Evolutionary conservation across 2,797 vertebrate species (phyloP).

Genomic region (Xenentodon cancila): DNA sequence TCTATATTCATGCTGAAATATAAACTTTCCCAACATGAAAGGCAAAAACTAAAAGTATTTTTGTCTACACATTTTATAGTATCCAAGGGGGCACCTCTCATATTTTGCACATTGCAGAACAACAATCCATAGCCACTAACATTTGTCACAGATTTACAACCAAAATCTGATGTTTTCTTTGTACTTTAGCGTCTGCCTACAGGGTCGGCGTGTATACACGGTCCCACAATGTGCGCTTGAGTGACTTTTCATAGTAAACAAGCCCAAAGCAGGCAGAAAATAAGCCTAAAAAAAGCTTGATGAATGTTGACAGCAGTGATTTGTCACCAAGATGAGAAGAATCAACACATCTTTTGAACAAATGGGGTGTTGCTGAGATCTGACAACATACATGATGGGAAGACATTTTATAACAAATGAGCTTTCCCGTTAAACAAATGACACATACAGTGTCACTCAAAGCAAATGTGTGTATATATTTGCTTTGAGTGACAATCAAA

Average conservation of each 20-base stretch:
- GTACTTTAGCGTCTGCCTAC: conserved; percentile 33
- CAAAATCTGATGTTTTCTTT: conserved; percentile 36
- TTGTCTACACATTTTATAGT: conserved; percentile 1
- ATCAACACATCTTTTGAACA: conserved; percentile 29
- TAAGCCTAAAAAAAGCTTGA: conserved; percentile 6
- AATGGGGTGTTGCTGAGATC: conserved; percentile 23
- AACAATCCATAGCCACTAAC: conserved; percentile 32
- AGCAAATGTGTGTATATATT: conserved; percentile 10
- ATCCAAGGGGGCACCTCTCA: conserved; percentile 14
- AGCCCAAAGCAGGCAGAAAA: conserved; percentile 18
- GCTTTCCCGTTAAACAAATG: conserved; percentile 18
- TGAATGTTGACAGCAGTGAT: conserved; percentile 36
- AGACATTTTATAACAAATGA: conserved; percentile 28
- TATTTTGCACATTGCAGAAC: conserved; percentile 28
- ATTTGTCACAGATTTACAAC: conserved; percentile 14
- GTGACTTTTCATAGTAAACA: conserved; percentile 30
- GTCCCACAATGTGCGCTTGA: conserved; percentile 31
- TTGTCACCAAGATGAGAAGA: conserved; percentile 22
- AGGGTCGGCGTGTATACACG: conserved; percentile 13
- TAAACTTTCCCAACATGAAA: conserved; percentile 50
- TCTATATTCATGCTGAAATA: conserved; percentile 37
- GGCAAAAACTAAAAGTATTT: conserved; percentile 34
- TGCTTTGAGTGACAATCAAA: too few species aligned
- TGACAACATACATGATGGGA: conserved; percentile 13
- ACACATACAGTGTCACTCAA: conserved; percentile 8